Base-by-base conservation (phyloP, 2,797 vertebrate species). In the Aulostomus chinensis region DNA sequence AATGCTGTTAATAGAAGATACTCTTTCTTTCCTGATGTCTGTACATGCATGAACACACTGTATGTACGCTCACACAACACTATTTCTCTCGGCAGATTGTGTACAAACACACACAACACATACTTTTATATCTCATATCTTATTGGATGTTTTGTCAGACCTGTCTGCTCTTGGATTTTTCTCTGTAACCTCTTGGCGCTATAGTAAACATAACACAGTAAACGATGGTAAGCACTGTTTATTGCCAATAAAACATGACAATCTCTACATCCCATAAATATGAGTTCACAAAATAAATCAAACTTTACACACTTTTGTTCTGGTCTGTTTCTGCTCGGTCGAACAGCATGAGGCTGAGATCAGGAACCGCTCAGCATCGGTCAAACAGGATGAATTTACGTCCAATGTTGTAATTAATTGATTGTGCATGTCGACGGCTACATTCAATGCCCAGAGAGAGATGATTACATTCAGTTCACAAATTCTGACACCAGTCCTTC, bases 241-340 rank as follows among this genome's bases (percentile, higher is more conserved):
- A 88, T 83, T 86, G 62, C 77, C 68, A 72, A 24, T 65, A 50
- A 61, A 52, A 72, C 58, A 65, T 18, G 46, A 68, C 65, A 71
- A 71, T 51, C 68, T 75, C 58, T 73, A 76, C 83, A 78, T 86
- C 57, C 72, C 75, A 86, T 88, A 82, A 86, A 88, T 82, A 84
- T 65, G 24, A 43, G 42, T 64, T 75, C 24, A 80, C 68, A 81
- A 80, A 88, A 85, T 83, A 86, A 81, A 86, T 65, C 70, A 68
- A 73, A 73, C 73, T 84, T 66, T 48, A 60, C 68, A 81, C 55
- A 70, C 58, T 17, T 4, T 30, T 25, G 12, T 60, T n/a, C 55
- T 9, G 41, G 58, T 77, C n/a, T 33, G 43, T 58, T 61, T 57
- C 31, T 51, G 24, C 62, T 12, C 25, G 14, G 11, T 15, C 1